These are phyloP conservation scores for Leptogaster cylindrica DNA, from an alignment of 2,888 invertebrate species.

Conservation along the genomic window DNA sequence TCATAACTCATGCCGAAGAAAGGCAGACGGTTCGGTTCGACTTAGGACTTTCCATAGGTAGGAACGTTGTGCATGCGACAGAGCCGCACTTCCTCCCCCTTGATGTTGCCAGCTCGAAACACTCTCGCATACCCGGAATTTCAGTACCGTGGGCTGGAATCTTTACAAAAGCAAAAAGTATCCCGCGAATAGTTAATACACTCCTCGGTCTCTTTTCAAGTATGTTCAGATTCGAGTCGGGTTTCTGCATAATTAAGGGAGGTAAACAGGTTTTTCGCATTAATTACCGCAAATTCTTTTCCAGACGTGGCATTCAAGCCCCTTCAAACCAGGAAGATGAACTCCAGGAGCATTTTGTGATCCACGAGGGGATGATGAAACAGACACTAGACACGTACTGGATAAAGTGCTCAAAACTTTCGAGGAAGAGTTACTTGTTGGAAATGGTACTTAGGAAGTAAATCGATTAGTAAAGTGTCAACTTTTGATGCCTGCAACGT, in stretches of 20 bases:
- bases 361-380: not conserved
- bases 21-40: conserved; percentile 4
- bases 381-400: conserved; percentile 10
- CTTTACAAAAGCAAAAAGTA: conserved; percentile 28
- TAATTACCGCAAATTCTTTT: conserved; percentile 37
- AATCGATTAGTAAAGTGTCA: conserved; percentile 30
- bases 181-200: conserved; percentile 34
- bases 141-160: conserved; percentile 7
- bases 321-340: not conserved
- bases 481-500: not conserved
- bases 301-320: conserved; percentile 15
- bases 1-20: conserved; percentile 35
- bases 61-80: conserved; percentile 28
- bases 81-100: conserved; percentile 16
- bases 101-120: conserved; percentile 12
- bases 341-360: not conserved
- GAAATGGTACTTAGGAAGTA: conserved; percentile 8
- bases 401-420: not conserved
- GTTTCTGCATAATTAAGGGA: conserved; percentile 34
- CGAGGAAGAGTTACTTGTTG: conserved; percentile 8
- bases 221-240: conserved; percentile 31
- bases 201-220: conserved; percentile 17
- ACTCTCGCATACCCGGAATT: conserved; percentile 29
- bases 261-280: conserved; percentile 36
- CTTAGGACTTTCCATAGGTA: not conserved